These are phyloP conservation scores for Euproctis similis DNA, from an alignment of 2,888 invertebrate genomes.

Conservation along the genomic window DNA sequence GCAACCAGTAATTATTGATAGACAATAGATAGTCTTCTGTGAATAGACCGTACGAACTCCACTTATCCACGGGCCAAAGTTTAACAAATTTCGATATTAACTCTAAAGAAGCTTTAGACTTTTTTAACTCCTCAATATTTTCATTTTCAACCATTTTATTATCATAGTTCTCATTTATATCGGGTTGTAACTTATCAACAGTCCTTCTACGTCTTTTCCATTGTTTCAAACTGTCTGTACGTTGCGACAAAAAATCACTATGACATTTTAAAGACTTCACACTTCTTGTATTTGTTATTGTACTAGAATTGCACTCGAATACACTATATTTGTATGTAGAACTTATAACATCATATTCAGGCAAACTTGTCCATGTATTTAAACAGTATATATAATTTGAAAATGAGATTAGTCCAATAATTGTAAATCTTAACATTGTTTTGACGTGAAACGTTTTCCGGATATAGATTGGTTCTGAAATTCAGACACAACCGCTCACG, in stretches of 20 bases:
- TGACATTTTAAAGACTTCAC: conserved; percentile 39
- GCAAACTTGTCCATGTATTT: conserved; percentile 23
- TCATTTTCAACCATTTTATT: conserved; percentile 11
- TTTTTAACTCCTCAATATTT: conserved; percentile 7
- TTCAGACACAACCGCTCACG: conserved; percentile 42
- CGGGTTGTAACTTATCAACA: conserved; percentile 14
- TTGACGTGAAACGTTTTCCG: conserved; percentile 19
- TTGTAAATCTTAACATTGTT: conserved; percentile 38
- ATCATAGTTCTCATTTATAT: conserved; percentile 5
- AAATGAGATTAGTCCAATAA: conserved; percentile 37
- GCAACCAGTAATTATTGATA: conserved; percentile 83
- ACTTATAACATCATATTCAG: conserved; percentile 20
- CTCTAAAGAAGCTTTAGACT: conserved; percentile 10
- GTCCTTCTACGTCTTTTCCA: conserved; percentile 60
- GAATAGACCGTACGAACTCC: conserved; percentile 73
- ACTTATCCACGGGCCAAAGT: conserved; percentile 59
- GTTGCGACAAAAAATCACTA: conserved; percentile 42
- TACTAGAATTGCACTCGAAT: conserved; percentile 23
- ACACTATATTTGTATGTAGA: too few species aligned
- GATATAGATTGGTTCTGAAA: conserved; percentile 8
- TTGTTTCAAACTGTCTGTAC: conserved; percentile 45
- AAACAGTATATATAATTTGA: conserved; percentile 38
- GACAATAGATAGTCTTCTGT: conserved; percentile 69
- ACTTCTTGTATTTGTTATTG: conserved; percentile 10
- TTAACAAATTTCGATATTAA: conserved; percentile 46